Evolutionary conservation across 2,113 vertebrate genomes (phyloP).

Genomic region (Neogobius melanostomus): DNA sequence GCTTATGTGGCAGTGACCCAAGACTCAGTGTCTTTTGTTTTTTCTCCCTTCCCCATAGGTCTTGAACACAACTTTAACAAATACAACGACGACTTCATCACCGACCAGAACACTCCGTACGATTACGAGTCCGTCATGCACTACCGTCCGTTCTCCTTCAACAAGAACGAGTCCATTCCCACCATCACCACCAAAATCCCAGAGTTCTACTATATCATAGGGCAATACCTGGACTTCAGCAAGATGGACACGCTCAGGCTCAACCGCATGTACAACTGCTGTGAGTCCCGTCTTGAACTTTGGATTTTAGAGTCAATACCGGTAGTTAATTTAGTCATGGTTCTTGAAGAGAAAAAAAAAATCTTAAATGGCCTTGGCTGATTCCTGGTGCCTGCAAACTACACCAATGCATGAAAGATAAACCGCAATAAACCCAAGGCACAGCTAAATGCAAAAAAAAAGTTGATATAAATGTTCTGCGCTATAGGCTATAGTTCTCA

Average conservation of each 20-base stretch:
- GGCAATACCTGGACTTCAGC: constrained; percentile 89
- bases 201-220: constrained; percentile 84
- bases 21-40: background rate
- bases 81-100: constrained; percentile 81
- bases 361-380: too few species aligned
- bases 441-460: too few species aligned
- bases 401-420: too few species aligned
- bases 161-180: constrained; percentile 81
- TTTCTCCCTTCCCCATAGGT: constrained; percentile 62
- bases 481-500: too few species aligned
- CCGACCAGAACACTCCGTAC: constrained; percentile 90
- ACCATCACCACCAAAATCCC: constrained; percentile 91
- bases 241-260: constrained; percentile 82
- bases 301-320: too few species aligned
- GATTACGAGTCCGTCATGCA: constrained; percentile 95
- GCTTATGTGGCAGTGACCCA: background rate
- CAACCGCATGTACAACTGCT: constrained; percentile 93
- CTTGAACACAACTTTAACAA: constrained; percentile 83
- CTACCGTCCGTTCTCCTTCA: constrained; percentile 87
- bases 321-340: too few species aligned
- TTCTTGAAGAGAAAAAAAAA: too few species aligned
- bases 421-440: too few species aligned
- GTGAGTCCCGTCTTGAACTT: constrained; percentile 71
- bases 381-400: too few species aligned
- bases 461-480: too few species aligned